Evolutionary conservation across 1,140 invertebrate species (phyloP), one percentile per base, ranked within the genome.

Genomic region (Drosophila arawakana): DNA sequence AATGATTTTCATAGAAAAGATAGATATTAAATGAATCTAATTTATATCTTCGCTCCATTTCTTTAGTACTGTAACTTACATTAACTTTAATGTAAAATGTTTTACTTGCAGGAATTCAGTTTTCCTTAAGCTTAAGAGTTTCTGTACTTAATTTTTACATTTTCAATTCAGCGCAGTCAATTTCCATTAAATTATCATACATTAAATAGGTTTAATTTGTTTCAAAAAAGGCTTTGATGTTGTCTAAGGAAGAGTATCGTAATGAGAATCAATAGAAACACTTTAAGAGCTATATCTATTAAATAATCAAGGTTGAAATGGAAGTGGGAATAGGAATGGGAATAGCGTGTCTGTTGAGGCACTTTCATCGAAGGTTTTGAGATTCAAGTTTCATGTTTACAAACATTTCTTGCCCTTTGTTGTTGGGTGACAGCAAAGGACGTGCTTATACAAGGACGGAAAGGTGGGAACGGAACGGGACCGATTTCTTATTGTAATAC

Each of bases 401-500:
- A 52, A 69, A 69, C 35, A 69, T 69, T 61, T 60, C 60, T 68
- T 25, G 37, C 30, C 46, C 21, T 55, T 60, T 67, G 34, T 13
- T 34, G 41, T 55, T 13, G 43, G 34, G 4, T 25, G 58, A 61
- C 47, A 69, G 57, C 37, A 35, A 55, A 57, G 37, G 41, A 57
- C 43, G 44, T 13, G 50, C 43, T 54, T 46, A 21, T 55, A 34
- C 25, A 39, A 13, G 30, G 9, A 21, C 39, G 9, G 13, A 2
- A 6, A 13, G 34, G 30, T 7, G 7, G 11, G 30, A 30, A 6
- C 7, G n/a, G 2, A n/a, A n/a, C 7, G 11, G 4, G 41, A 43
- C n/a, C 10, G 39, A n/a, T 59, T 67, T 73, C 66, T 74, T 65
- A 63, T 70, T 71, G 71, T 74, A 63, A 59, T 71, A 71, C 71